Conservation (phyloP, 2,113 vertebrate genomes). For the Sus scrofa region DNA sequence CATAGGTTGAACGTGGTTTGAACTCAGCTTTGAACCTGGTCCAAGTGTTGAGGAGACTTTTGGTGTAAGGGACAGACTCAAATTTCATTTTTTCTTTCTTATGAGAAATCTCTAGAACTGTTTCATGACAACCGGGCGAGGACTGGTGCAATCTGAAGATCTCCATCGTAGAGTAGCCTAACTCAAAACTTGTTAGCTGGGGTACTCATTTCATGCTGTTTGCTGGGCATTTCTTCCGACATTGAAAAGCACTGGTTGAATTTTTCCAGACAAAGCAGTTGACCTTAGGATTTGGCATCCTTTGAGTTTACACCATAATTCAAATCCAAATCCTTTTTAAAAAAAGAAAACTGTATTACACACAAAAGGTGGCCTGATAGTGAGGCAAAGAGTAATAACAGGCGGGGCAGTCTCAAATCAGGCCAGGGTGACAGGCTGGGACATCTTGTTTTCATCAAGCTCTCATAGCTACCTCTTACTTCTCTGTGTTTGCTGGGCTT, state of each 20-base stretch:
- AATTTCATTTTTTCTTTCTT: not conserved
- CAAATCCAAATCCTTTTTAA: not conserved
- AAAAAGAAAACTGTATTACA: not conserved
- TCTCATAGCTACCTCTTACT: not conserved
- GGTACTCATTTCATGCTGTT: accelerated
- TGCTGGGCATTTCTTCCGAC: not conserved
- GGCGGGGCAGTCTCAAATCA: not conserved
- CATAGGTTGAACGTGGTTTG: not conserved
- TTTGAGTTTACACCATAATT: not conserved
- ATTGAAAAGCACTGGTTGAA: not conserved
- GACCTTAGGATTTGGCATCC: not conserved
- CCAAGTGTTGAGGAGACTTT: not conserved
- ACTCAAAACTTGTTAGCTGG: not conserved
- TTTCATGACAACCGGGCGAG: not conserved
- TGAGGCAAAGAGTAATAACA: not conserved
- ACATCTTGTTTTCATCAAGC: not conserved
- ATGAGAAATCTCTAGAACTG: not conserved
- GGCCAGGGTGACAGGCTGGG: not conserved
- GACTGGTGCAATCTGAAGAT: not conserved
- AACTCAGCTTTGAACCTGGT: not conserved
- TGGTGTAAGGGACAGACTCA: not conserved
- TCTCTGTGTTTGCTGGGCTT: not conserved
- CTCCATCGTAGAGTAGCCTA: not conserved
- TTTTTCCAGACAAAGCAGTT: constrained; percentile 9
- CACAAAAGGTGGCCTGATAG: not conserved